Percentiles rank a stretch among this genome's conserved stretches.
phyloP scores from a whole-genome alignment of 2,888 invertebrate species.

The Caenorhabditis drosophilae region DNA sequence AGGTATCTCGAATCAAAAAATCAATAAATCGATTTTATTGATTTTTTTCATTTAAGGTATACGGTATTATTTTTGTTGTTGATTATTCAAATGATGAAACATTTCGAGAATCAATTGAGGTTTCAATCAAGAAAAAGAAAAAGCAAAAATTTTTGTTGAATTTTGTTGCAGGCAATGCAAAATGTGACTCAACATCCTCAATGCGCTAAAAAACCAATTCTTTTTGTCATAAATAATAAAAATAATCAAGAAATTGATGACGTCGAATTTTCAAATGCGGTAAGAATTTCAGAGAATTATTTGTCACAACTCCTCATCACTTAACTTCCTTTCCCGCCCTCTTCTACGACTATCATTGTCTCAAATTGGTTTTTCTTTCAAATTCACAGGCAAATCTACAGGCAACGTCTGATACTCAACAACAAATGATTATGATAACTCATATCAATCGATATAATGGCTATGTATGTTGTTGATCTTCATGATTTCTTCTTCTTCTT shows the following conservation, averaged over 20 bases:
- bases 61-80: constrained; percentile 38
- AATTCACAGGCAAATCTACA: constrained; percentile 27
- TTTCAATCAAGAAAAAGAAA: not conserved
- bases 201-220: constrained; percentile 53
- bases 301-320: too few relatives aligned
- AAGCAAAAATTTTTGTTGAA: not conserved
- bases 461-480: constrained; percentile 12
- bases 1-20: constrained; percentile 70
- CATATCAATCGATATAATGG: constrained; percentile 33
- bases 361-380: too few relatives aligned
- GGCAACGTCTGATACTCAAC: constrained; percentile 18
- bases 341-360: constrained; percentile 7
- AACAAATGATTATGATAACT: constrained; percentile 23
- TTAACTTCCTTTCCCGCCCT: too few relatives aligned
- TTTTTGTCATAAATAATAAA: constrained; percentile 61
- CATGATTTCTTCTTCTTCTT: not conserved
- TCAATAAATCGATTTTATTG: not conserved
- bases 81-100: constrained; percentile 22
- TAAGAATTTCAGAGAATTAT: too few relatives aligned
- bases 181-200: constrained; percentile 39
- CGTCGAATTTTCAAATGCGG: constrained; percentile 42
- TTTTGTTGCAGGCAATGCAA: constrained; percentile 30
- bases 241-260: constrained; percentile 47
- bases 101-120: constrained; percentile 28
- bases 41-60: constrained; percentile 17